A percentile compares a stretch with the other conserved stretches of the same genome.
Evolutionary conservation across 2,888 invertebrate species (phyloP).

Genomic region (Vanessa cardui): DNA sequence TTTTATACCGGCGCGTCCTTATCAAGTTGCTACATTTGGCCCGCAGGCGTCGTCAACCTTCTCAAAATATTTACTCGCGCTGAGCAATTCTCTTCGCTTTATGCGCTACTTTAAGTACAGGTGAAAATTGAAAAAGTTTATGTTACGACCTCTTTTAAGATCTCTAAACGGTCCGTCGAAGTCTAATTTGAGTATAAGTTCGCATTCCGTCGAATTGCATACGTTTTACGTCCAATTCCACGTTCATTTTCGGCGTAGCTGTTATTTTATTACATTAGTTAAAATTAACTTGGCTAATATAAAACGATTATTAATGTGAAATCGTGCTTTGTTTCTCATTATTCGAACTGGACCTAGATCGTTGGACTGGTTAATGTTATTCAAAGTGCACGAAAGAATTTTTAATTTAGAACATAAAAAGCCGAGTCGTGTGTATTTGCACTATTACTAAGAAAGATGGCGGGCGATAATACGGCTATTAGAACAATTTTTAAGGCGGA

Average conservation of each 20-base stretch:
- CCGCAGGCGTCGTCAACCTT: slow-evolving; percentile 72
- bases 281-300: background rate
- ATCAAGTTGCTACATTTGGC: slow-evolving; percentile 73
- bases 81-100: slow-evolving; percentile 63
- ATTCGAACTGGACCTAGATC: slow-evolving; percentile 16
- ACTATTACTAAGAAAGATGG: slow-evolving; percentile 58
- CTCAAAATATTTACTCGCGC: slow-evolving; percentile 69
- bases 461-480: slow-evolving; percentile 70
- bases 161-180: slow-evolving; percentile 62
- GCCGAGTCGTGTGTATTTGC: slow-evolving; percentile 46
- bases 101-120: slow-evolving; percentile 72
- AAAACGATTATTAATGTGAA: background rate
- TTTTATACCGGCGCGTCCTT: slow-evolving; percentile 69
- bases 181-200: slow-evolving; percentile 59
- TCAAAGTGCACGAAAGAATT: slow-evolving; percentile 20
- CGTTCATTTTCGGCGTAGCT: slow-evolving; percentile 21
- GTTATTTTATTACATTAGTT: slow-evolving; percentile 5
- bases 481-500: slow-evolving; percentile 69
- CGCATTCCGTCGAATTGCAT: slow-evolving; percentile 36
- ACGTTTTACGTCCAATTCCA: slow-evolving; percentile 32
- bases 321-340: slow-evolving; percentile 4
- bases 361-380: background rate
- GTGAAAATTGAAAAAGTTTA: slow-evolving; percentile 82
- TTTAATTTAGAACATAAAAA: slow-evolving; percentile 31
- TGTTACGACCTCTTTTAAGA: slow-evolving; percentile 73